These are phyloP conservation scores for Papilio protenor DNA, from an alignment of 2,888 invertebrate genomes.

Conservation along the genomic window DNA sequence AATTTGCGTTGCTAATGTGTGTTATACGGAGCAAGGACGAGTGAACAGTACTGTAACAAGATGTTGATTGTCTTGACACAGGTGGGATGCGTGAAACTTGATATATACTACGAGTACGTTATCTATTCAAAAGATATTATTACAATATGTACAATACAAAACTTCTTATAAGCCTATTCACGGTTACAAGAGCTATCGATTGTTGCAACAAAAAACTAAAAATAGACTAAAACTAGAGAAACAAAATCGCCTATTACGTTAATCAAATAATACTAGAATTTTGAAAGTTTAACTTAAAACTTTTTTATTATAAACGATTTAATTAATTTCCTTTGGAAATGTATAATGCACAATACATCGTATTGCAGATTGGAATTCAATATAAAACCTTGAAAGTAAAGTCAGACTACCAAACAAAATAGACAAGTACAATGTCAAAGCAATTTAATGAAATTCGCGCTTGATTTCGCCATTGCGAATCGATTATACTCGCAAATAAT, in stretches of 20 bases:
- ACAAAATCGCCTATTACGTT: too few relatives aligned
- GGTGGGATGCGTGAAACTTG: conserved; percentile 31
- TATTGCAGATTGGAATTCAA: not conserved
- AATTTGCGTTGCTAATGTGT: conserved; percentile 55
- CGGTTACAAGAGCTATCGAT: too few relatives aligned
- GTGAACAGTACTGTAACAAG: conserved; percentile 46
- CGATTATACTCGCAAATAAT: conserved; percentile 26
- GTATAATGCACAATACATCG: not conserved
- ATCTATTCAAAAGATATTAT: conserved; percentile 12
- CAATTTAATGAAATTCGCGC: conserved; percentile 24
- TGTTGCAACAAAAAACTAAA: too few relatives aligned
- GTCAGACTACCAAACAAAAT: conserved; percentile 27
- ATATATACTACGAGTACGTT: not conserved
- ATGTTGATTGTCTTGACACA: conserved; percentile 50
- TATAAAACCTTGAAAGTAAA: conserved; percentile 33
- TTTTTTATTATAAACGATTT: too few relatives aligned
- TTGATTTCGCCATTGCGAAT: conserved; percentile 15
- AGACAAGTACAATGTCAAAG: conserved; percentile 40
- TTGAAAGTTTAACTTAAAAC: too few relatives aligned
- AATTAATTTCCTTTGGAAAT: too few relatives aligned
- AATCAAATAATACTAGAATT: too few relatives aligned
- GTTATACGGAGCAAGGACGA: conserved; percentile 65
- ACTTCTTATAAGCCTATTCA: too few relatives aligned
- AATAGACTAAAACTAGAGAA: too few relatives aligned
- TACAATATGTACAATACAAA: not conserved